Percentiles rank a stretch among this genome's conserved stretches.
Evolutionary conservation across 2,113 vertebrate genomes (phyloP).

Genomic region (Zapus hudsonius): DNA sequence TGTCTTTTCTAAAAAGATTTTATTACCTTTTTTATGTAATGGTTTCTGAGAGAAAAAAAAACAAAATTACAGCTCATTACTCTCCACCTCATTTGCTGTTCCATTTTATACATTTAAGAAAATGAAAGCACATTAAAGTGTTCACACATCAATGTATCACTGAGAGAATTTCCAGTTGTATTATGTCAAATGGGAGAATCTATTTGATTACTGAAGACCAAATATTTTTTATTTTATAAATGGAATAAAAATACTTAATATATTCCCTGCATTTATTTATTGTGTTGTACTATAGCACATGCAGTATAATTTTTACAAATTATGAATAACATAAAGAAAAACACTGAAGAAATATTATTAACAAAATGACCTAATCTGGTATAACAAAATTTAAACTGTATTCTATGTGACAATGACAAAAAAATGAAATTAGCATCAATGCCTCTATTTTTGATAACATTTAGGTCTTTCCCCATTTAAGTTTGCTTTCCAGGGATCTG

Average conservation of each 20-base stretch:
- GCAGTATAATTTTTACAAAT: not conserved
- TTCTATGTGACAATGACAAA: not conserved
- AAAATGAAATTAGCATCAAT: not conserved
- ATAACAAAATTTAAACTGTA: not conserved
- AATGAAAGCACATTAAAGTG: constrained; percentile 68
- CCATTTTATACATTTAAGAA: constrained; percentile 52
- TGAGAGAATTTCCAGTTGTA: constrained; percentile 13
- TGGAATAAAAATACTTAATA: not conserved
- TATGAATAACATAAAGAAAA: not conserved
- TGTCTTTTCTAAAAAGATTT: constrained; percentile 13
- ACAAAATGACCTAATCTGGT: not conserved
- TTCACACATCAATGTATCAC: not conserved
- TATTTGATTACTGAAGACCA: constrained; percentile 17
- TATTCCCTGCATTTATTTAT: not conserved
- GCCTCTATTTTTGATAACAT: not conserved
- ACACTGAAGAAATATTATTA: not conserved
- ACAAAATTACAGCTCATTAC: constrained; percentile 20
- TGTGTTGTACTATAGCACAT: not conserved
- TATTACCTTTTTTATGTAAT: constrained; percentile 36
- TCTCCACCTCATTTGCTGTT: constrained; percentile 53
- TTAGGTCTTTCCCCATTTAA: not conserved
- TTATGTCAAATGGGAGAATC: constrained; percentile 29
- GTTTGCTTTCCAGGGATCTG: not conserved
- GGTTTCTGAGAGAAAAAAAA: not conserved
- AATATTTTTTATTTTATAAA: not conserved